These are phyloP conservation scores for Lepidothrix coronata DNA, from an alignment of 2,113 vertebrate species.

Conservation along the genomic window DNA sequence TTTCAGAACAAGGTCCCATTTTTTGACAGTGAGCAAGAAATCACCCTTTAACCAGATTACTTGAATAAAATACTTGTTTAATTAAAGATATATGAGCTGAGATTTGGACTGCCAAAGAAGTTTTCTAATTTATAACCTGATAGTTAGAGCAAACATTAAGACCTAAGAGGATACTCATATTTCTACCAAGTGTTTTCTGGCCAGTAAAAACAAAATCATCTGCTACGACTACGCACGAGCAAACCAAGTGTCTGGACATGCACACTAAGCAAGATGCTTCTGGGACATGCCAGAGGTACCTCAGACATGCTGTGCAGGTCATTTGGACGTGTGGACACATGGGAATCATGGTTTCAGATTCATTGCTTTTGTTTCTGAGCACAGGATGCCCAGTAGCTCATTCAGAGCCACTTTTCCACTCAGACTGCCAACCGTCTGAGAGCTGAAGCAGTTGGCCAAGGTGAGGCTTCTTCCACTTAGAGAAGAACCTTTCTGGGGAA, in stretches of 20 bases:
- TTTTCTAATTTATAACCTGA: neutral
- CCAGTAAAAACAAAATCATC: neutral
- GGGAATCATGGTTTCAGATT: neutral
- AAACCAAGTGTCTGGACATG: neutral
- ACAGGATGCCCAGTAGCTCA: neutral
- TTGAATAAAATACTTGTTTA: neutral
- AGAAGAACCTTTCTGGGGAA: neutral
- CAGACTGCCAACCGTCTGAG: neutral
- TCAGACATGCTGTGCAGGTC: rapidly evolving
- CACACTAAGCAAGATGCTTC: neutral
- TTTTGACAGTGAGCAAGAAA: neutral
- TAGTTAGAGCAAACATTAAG: neutral
- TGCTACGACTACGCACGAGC: rapidly evolving
- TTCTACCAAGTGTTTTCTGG: neutral
- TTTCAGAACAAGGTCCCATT: neutral
- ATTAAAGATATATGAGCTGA: neutral
- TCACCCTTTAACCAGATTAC: neutral
- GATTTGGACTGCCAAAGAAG: neutral
- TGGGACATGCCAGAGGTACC: neutral
- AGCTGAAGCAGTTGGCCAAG: neutral
- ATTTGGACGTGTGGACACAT: rapidly evolving
- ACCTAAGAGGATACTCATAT: neutral
- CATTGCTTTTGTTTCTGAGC: neutral
- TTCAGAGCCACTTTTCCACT: neutral
- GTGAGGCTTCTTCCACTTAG: neutral